A percentile compares a stretch with the other conserved stretches of the same genome.
phyloP scores from a whole-genome alignment of 1,140 invertebrate species.

The Anthonomus grandis region DNA sequence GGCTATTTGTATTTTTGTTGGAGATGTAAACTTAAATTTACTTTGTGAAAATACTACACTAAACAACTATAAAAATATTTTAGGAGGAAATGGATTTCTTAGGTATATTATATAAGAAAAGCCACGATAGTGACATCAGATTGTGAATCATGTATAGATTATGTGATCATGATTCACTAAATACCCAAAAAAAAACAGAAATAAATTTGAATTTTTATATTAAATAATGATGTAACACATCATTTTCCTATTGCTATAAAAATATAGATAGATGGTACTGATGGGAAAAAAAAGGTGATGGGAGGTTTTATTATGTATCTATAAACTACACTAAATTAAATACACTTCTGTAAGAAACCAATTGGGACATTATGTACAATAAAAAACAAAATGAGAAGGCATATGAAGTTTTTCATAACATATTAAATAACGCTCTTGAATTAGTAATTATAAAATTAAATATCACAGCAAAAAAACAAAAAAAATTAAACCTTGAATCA shows the following conservation, averaged over 20 bases:
- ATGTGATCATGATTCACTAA: too few relatives aligned
- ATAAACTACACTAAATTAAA: slow-evolving; percentile 2
- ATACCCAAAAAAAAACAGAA: too few relatives aligned
- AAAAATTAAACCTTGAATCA: background rate
- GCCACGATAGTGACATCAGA: too few relatives aligned
- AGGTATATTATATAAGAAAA: too few relatives aligned
- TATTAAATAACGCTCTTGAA: background rate
- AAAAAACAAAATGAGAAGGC: background rate
- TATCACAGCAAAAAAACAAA: background rate
- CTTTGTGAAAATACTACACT: too few relatives aligned
- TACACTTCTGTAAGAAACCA: background rate
- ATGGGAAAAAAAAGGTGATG: background rate
- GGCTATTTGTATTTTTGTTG: too few relatives aligned
- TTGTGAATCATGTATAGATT: too few relatives aligned
- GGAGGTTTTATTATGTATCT: background rate
- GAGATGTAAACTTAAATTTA: too few relatives aligned
- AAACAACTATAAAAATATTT: too few relatives aligned
- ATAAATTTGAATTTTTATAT: too few relatives aligned
- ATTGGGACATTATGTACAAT: background rate
- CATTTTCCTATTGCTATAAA: slow-evolving; percentile 1
- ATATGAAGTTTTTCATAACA: background rate
- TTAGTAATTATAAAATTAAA: background rate
- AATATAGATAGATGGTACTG: background rate
- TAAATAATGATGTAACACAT: too few relatives aligned
- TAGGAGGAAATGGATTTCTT: too few relatives aligned